Evolutionary conservation across 2,888 invertebrate species (phyloP), one percentile per base, ranked within the genome.

Genomic region (Drosophila kuntzei): DNA sequence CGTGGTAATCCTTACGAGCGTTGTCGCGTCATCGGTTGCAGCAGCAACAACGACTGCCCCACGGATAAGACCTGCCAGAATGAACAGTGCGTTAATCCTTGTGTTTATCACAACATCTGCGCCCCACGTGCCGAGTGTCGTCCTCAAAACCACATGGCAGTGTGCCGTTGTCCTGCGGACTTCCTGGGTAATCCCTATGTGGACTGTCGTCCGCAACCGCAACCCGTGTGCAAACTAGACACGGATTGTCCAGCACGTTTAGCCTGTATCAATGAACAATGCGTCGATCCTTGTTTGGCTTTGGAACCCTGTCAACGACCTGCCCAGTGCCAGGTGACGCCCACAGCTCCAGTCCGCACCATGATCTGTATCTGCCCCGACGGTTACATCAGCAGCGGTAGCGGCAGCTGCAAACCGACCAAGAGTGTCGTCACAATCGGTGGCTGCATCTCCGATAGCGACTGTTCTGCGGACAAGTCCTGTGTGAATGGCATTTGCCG

Each of bases 331-430:
- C 95, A 95, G 91, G 97, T 97, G 0, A 94, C 96, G 22, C 95
- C 96, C 1, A 96, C 97, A 4, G 92, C 95, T 25, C 97, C 98
- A 0, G 96, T 97, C 6, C 94, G 97, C 71, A 97, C 97, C 0
- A 97, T 98, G 96, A 94, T 97, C 36, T 98, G 98, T 90, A 95
- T 97, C 3, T 98, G 98, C 86, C 97, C 97, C 25, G 96, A 96
- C 53, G 98, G 98, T 16, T 97, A 97, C 85, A 95, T 97, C 3
- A 97, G 96, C 92, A 96, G 95, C 75, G 97, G 97, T 59, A 95
- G 95, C 76, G 97, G 97, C 50, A 94, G 95, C 39, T 97, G 97
- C 89, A 95, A 95, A 66, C 95, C 96, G 2, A 95, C 95, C n/a
- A 94, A 94, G 39, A 93, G 95, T 1, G 92, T 95, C 6, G 90